These are phyloP conservation scores for Mycetomoellerius zeteki DNA, from an alignment of 1,140 invertebrate genomes.

Conservation along the genomic window DNA sequence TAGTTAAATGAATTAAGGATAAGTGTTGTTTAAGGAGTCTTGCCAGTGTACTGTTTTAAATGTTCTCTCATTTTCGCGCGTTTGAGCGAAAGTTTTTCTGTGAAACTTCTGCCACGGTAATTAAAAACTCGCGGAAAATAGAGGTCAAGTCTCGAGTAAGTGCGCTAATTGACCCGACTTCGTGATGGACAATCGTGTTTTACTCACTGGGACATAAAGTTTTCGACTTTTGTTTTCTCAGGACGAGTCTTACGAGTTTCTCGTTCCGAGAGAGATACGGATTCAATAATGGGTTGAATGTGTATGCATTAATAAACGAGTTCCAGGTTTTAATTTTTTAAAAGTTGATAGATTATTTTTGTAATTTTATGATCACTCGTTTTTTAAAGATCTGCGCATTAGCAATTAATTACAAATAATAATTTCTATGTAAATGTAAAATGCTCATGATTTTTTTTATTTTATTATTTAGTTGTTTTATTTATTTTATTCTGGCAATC, in stretches of 20 bases:
- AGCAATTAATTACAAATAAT: background rate
- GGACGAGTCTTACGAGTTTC: background rate
- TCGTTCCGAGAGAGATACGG: background rate
- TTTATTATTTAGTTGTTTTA: background rate
- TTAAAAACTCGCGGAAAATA: slow-evolving; percentile 56
- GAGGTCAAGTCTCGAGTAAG: slow-evolving; percentile 48
- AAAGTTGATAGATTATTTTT: background rate
- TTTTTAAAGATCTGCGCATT: background rate
- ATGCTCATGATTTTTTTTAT: background rate
- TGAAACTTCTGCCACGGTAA: slow-evolving; percentile 34
- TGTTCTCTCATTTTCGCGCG: slow-evolving; percentile 11
- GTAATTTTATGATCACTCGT: background rate
- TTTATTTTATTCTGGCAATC: background rate
- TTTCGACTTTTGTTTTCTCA: slow-evolving; percentile 29
- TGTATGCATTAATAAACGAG: background rate
- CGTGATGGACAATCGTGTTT: slow-evolving; percentile 31
- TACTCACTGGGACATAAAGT: slow-evolving; percentile 25
- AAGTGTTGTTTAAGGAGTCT: background rate
- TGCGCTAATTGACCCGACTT: slow-evolving; percentile 47
- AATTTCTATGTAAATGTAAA: slow-evolving; percentile 15
- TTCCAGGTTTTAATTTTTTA: background rate
- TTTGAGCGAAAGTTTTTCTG: background rate
- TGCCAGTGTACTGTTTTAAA: slow-evolving; percentile 28
- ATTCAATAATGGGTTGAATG: background rate
- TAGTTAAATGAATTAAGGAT: slow-evolving; percentile 28